phyloP scores from a whole-genome alignment of 2,888 invertebrate genomes.

The Pardosa pseudoannulata region DNA sequence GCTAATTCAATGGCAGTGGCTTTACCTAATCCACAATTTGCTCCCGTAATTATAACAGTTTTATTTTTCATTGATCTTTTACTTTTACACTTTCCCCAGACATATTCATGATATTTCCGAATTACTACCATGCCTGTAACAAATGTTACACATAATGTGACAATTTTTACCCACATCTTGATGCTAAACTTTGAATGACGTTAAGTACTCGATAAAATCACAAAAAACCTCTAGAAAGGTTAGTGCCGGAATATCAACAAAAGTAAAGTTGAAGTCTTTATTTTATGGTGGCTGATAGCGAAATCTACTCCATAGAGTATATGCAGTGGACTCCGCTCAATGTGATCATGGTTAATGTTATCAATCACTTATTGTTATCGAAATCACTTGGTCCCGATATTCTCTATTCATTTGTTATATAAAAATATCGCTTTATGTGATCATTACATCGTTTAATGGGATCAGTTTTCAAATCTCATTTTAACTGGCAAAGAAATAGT shows the following conservation, averaged over 20 bases:
- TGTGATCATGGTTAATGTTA: too few relatives aligned
- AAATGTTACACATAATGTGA: conserved; percentile 20
- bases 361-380: too few relatives aligned
- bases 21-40: conserved; percentile 75
- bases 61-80: conserved; percentile 70
- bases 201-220: background rate
- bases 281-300: too few relatives aligned
- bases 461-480: too few relatives aligned
- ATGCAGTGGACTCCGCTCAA: too few relatives aligned
- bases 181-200: too few relatives aligned
- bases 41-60: conserved; percentile 74
- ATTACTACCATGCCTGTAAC: conserved; percentile 36
- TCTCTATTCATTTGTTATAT: too few relatives aligned
- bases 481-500: too few relatives aligned
- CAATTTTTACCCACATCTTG: conserved; percentile 39
- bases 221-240: background rate
- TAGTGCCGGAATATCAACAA: background rate
- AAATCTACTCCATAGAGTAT: too few relatives aligned
- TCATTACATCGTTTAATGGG: too few relatives aligned
- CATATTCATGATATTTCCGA: conserved; percentile 56
- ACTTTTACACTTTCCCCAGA: conserved; percentile 71
- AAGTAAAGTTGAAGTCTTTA: background rate
- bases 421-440: too few relatives aligned
- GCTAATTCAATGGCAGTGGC: conserved; percentile 74
- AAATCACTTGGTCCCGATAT: too few relatives aligned